Conservation (phyloP, 2,113 vertebrate species). For the Syngnathus floridae region DNA sequence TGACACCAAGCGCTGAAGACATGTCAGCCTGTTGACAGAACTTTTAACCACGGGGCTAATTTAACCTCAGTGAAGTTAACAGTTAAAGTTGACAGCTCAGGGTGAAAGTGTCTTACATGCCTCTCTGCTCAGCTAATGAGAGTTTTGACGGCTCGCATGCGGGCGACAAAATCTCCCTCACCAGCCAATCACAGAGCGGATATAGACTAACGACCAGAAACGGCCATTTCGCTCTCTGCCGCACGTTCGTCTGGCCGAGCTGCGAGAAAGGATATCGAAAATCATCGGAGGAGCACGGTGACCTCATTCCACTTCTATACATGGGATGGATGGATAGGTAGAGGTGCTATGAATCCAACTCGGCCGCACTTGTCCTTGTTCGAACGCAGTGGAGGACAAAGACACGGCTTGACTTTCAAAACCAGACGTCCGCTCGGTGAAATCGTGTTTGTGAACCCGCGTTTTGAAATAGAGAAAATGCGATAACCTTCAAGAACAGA, state of each 20-base stretch:
- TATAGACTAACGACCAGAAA: not conserved
- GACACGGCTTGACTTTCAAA: not conserved
- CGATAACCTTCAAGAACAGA: not conserved
- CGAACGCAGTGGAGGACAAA: not conserved
- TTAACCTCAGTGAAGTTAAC: not conserved
- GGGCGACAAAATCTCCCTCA: constrained; percentile 26
- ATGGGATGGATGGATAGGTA: constrained; percentile 6
- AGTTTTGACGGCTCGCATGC: constrained; percentile 22
- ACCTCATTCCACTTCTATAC: constrained; percentile 26
- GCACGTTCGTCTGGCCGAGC: constrained; percentile 54
- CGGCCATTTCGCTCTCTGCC: not conserved
- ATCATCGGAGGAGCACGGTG: constrained; percentile 43
- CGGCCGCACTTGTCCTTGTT: not conserved
- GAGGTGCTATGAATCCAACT: not conserved
- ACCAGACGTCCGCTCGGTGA: not conserved
- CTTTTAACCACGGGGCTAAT: not conserved
- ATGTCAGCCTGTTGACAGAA: not conserved
- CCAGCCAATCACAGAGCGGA: no score
- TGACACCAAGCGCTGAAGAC: not conserved
- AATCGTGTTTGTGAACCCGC: not conserved
- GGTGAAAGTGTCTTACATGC: not conserved
- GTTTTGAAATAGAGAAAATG: not conserved
- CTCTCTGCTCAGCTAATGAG: constrained; percentile 24
- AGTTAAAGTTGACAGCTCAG: not conserved
- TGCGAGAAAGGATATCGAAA: constrained; percentile 54